A percentile compares a stretch with the other conserved stretches of the same genome.
phyloP scores from a whole-genome alignment of 2,797 vertebrate species.

The Picus viridis region DNA sequence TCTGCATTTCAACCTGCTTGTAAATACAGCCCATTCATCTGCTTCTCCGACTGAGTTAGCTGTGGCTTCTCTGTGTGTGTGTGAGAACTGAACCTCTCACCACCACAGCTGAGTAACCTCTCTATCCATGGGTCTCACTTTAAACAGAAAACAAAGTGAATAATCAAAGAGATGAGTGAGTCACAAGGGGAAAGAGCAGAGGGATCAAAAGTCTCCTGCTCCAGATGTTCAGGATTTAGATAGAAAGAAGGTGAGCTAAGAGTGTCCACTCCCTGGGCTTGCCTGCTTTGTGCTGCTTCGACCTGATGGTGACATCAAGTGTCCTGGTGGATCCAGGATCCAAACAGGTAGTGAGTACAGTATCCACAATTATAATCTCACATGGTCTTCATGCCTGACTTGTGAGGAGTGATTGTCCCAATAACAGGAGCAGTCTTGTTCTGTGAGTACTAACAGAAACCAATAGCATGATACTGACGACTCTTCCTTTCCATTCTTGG shows the following conservation, averaged over 20 bases:
- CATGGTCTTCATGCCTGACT: neutral
- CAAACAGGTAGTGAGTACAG: neutral
- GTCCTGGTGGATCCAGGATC: neutral
- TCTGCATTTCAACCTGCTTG: too few species aligned
- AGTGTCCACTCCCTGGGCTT: neutral
- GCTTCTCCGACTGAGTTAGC: too few species aligned
- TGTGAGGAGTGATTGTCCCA: neutral
- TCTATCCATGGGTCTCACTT: neutral
- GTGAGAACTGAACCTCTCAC: too few species aligned
- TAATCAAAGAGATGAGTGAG: neutral
- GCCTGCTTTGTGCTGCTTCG: accelerated
- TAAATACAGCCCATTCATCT: too few species aligned
- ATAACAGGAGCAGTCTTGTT: neutral
- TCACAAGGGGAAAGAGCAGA: neutral
- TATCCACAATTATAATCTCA: neutral
- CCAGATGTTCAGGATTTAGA: neutral
- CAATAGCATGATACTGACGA: neutral
- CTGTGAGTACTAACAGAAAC: neutral
- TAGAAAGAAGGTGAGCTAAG: neutral
- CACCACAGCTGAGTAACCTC: too few species aligned
- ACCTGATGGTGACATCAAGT: neutral
- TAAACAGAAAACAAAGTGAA: neutral
- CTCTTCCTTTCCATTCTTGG: neutral
- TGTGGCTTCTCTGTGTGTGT: too few species aligned
- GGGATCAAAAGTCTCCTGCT: neutral